Conservation (phyloP, 2,797 vertebrate genomes). For the Setipinna tenuifilis region DNA sequence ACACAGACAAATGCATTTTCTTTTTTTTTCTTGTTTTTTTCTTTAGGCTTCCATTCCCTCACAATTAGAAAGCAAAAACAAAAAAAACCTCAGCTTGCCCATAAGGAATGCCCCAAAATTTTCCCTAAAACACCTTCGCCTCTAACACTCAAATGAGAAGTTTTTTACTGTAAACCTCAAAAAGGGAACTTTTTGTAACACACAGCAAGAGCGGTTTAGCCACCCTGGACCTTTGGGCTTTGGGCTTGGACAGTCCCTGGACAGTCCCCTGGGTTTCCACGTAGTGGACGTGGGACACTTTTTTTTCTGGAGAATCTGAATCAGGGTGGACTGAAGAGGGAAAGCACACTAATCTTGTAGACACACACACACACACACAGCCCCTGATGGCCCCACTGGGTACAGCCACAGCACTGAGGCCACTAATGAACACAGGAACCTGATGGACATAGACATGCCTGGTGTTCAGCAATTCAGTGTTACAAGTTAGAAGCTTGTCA, state of each 20-base stretch:
- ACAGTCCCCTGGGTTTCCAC: no score
- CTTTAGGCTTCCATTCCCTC: slow-evolving; percentile 33
- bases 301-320: background rate
- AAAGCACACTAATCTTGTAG: slow-evolving; percentile 12
- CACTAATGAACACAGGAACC: background rate
- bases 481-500: no score
- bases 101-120: slow-evolving; percentile 1
- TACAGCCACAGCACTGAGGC: background rate
- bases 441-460: background rate
- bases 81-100: background rate
- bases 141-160: background rate
- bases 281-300: no score
- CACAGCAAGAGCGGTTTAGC: background rate
- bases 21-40: background rate
- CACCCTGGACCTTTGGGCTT: background rate
- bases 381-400: background rate
- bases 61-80: slow-evolving; percentile 28
- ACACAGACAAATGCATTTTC: slow-evolving; percentile 50
- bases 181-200: background rate
- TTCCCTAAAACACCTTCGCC: background rate
- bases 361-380: no score
- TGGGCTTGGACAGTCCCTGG: no score
- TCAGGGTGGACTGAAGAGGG: background rate
- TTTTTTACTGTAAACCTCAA: slow-evolving; percentile 4
- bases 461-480: no score